Evolutionary conservation across 2,113 vertebrate genomes (phyloP).

Genomic region (Chrysemys picta): DNA sequence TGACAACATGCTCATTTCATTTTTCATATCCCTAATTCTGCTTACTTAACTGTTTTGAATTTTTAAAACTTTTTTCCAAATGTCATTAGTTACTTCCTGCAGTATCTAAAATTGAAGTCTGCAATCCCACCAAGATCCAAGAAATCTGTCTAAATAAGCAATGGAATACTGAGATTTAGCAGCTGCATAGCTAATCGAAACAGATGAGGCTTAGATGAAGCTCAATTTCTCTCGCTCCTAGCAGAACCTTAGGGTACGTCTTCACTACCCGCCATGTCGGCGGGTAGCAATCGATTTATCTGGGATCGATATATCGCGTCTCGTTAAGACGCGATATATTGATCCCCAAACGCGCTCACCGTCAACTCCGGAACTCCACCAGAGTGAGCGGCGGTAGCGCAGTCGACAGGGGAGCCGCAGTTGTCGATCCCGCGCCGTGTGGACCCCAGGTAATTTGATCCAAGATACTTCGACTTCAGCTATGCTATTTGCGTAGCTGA

Average conservation of each 20-base stretch:
- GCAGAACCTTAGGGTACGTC: background rate
- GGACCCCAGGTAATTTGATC: too few species aligned
- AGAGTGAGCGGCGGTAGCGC: too few species aligned
- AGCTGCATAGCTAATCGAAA: background rate
- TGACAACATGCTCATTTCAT: conserved; percentile 45
- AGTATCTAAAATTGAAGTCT: conserved; percentile 1
- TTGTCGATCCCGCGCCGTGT: too few species aligned
- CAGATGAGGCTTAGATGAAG: background rate
- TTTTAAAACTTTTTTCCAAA: conserved; percentile 6
- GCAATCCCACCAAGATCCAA: conserved; percentile 16
- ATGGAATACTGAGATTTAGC: conserved; percentile 4
- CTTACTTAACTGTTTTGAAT: conserved; percentile 43
- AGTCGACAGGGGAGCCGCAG: too few species aligned
- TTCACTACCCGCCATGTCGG: too few species aligned
- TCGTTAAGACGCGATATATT: too few species aligned
- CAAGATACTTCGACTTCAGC: too few species aligned
- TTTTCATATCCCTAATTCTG: conserved; percentile 32
- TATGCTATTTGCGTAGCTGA: too few species aligned
- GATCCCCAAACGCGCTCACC: too few species aligned
- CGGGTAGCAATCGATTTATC: too few species aligned
- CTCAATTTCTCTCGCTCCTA: background rate
- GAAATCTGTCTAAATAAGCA: background rate
- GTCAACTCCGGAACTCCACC: too few species aligned
- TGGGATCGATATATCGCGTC: too few species aligned
- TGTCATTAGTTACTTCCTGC: conserved; percentile 6